These are phyloP conservation scores for Limnephilus rhombicus DNA, from an alignment of 2,888 invertebrate species.

Conservation along the genomic window DNA sequence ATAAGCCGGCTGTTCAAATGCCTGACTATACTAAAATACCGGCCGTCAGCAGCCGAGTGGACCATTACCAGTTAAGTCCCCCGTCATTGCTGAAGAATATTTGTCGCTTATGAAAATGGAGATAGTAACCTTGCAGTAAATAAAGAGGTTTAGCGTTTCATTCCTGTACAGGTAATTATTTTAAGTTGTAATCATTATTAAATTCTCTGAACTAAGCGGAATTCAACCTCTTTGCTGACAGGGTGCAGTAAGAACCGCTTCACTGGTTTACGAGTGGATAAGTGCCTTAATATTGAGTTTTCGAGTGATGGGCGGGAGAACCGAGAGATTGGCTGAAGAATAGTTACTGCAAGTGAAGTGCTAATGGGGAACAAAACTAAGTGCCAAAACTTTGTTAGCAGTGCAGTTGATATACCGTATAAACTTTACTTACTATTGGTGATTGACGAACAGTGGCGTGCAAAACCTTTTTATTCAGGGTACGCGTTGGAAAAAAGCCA, in stretches of 20 bases:
- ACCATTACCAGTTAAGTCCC: too few relatives aligned
- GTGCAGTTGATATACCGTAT: background rate
- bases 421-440: background rate
- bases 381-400: background rate
- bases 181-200: too few relatives aligned
- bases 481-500: too few relatives aligned
- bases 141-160: too few relatives aligned
- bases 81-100: too few relatives aligned
- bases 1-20: too few relatives aligned
- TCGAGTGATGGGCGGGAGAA: background rate
- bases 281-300: background rate
- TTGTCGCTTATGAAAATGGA: too few relatives aligned
- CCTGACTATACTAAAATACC: too few relatives aligned
- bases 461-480: too few relatives aligned
- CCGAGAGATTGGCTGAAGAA: background rate
- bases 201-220: background rate
- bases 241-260: background rate
- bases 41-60: too few relatives aligned
- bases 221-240: background rate
- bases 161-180: too few relatives aligned
- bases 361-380: background rate
- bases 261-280: background rate
- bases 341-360: background rate
- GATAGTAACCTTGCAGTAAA: too few relatives aligned
- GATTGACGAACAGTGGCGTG: background rate